A percentile compares a stretch with the other conserved stretches of the same genome.
These are phyloP conservation scores for Drosophila pallidifrons DNA, from an alignment of 1,140 invertebrate species.

Conservation along the genomic window DNA sequence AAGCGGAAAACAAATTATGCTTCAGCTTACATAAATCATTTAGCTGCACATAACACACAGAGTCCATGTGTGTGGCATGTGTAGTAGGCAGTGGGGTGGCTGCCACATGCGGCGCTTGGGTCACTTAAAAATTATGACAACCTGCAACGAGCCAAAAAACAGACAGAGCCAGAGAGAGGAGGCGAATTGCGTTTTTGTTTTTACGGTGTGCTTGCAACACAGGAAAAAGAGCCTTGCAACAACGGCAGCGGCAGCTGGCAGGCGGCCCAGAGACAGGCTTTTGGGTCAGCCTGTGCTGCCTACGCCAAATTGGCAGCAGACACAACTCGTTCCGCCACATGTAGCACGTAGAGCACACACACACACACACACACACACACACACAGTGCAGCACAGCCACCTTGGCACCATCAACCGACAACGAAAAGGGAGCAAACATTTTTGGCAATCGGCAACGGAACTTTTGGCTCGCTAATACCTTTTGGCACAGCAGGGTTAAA, in stretches of 20 bases:
- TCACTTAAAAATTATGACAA: constrained; percentile 80
- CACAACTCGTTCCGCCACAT: constrained; percentile 6
- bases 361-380: neutral
- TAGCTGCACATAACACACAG: neutral
- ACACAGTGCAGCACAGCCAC: constrained; percentile 9
- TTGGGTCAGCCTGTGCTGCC: constrained; percentile 34
- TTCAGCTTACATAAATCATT: constrained; percentile 68
- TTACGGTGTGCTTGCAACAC: constrained; percentile 1
- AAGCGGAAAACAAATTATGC: constrained; percentile 55
- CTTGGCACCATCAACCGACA: constrained; percentile 24
- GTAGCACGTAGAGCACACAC: constrained; percentile 1
- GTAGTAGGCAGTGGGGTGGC: constrained; percentile 13
- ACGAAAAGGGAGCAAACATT: constrained; percentile 2
- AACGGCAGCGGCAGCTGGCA: constrained; percentile 29
- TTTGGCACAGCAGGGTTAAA: constrained; percentile 29
- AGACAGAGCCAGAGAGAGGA: constrained; percentile 1
- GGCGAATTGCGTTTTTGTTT: neutral
- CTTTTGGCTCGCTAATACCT: constrained; percentile 73
- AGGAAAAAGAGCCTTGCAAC: constrained; percentile 7
- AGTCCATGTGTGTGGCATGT: constrained; percentile 15
- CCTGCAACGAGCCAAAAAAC: constrained; percentile 51
- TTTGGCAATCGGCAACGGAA: constrained; percentile 69
- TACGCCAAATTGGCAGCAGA: constrained; percentile 47
- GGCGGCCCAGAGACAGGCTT: constrained; percentile 20
- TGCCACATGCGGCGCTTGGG: constrained; percentile 69